A percentile compares a stretch with the other conserved stretches of the same genome.
phyloP scores from a whole-genome alignment of 35 echinoderm and acorn worm genomes.

The Holothuria glaberrima region DNA sequence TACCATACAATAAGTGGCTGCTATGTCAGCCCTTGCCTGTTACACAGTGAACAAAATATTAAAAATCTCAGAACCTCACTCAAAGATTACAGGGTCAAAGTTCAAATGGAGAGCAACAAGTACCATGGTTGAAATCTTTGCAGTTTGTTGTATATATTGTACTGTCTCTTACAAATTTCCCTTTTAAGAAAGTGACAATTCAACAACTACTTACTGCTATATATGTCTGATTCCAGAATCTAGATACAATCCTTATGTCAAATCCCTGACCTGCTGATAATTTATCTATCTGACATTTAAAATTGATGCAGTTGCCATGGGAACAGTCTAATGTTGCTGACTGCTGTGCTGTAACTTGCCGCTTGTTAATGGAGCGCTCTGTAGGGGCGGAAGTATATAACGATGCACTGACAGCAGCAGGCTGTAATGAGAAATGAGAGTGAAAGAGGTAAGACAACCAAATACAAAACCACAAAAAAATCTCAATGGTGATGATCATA shows the following conservation, averaged over 20 bases:
- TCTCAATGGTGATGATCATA: too few species aligned
- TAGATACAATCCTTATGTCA: slow-evolving; percentile 2
- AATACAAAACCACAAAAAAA: too few species aligned
- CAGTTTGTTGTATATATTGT: too few species aligned
- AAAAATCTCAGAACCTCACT: too few species aligned
- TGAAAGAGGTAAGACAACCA: too few species aligned
- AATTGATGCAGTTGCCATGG: slow-evolving; percentile 33
- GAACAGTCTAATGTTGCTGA: slow-evolving; percentile 13
- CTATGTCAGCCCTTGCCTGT: too few species aligned
- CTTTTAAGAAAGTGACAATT: neutral
- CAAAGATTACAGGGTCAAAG: too few species aligned
- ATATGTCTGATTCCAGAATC: slow-evolving; percentile 48
- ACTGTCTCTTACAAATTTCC: neutral
- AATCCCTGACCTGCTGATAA: slow-evolving; percentile 12
- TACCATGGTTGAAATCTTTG: too few species aligned
- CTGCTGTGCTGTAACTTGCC: neutral
- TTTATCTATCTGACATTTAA: slow-evolving; percentile 15
- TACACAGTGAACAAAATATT: too few species aligned
- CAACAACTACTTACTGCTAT: neutral
- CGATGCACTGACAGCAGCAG: neutral
- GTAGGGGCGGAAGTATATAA: neutral
- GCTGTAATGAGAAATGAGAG: neutral
- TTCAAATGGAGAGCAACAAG: too few species aligned
- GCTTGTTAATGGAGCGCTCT: neutral
- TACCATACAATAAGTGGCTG: too few species aligned